Evolutionary conservation across 2,888 invertebrate species (phyloP), one percentile per base, ranked within the genome.

Genomic region (Tryphoninae sp.): DNA sequence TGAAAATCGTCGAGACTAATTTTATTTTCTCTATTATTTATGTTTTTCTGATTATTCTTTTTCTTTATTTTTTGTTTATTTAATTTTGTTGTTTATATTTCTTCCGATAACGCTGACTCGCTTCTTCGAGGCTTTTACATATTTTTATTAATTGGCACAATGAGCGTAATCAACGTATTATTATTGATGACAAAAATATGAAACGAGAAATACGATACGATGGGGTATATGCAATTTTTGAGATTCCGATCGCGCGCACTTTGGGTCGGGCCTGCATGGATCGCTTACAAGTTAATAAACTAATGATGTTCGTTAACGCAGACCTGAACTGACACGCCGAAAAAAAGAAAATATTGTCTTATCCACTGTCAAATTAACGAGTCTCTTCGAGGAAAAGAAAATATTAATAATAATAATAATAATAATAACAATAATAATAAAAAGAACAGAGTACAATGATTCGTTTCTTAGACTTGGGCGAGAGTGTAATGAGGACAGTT

Each of bases 231-330:
- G 19, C 42, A 40, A 76, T 13, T 61, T 65, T 65, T 74, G 81
- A 81, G 83, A 84, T 84, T 84, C 84, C 85, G 86, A 87, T 88
- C 86, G 87, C 87, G 87, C 86, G 88, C 90, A 89, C 88, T 90
- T 89, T 88, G 90, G 89, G 89, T 91, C 90, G 90, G 90, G 89
- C 90, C 90, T 91, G 90, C 90, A 91, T 90, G 90, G 90, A 91
- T 91, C 88, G 87, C 88, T 87, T 84, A 86, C 81, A 72, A 85
- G 84, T 82, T 81, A 82, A 75, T 80, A 81, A 78, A 83, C 85
- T 85, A 82, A 83, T 19, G 73, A 83, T 79, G 74, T 82, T 75
- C 55, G 53, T 85, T 74, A 62, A 74, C 72, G 81, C 81, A 67
- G 65, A 76, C 69, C 72, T 69, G 78, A 84, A 67, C 62, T 61